A percentile compares a stretch with the other conserved stretches of the same genome.
These are phyloP conservation scores for Agrochola macilenta DNA, from an alignment of 2,888 invertebrate genomes.

Conservation along the genomic window DNA sequence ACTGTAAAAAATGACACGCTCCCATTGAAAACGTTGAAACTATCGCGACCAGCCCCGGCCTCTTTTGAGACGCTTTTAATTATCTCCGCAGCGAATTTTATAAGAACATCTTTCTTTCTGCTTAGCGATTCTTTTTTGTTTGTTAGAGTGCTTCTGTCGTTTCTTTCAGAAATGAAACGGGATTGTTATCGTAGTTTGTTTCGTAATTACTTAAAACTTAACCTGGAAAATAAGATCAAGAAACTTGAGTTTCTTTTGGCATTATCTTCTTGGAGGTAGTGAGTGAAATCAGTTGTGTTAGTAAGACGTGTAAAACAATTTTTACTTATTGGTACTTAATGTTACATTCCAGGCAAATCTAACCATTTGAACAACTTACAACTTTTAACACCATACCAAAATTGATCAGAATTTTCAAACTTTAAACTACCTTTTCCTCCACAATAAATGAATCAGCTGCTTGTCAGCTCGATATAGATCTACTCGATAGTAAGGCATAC, in stretches of 20 bases:
- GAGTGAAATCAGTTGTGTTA: not conserved
- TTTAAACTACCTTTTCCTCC: not conserved
- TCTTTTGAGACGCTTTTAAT: slow-evolving; percentile 60
- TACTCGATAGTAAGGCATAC: slow-evolving; percentile 17
- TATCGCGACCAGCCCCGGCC: slow-evolving; percentile 43
- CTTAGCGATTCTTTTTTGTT: slow-evolving; percentile 53
- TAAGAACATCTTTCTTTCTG: slow-evolving; percentile 54
- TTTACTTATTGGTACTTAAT: not conserved
- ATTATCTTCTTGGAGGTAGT: not conserved
- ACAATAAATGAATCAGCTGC: slow-evolving; percentile 43
- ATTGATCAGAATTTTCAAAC: slow-evolving; percentile 5
- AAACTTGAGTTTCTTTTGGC: slow-evolving; percentile 18
- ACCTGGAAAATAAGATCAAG: slow-evolving; percentile 27
- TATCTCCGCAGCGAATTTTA: slow-evolving; percentile 58
- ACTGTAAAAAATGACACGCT: slow-evolving; percentile 70
- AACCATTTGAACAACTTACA: not conserved
- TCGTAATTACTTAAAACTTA: slow-evolving; percentile 39
- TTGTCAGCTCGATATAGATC: slow-evolving; percentile 40
- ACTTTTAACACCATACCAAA: not conserved
- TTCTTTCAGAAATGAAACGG: slow-evolving; percentile 44
- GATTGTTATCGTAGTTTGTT: slow-evolving; percentile 44
- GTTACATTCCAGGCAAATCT: not conserved
- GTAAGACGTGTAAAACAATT: not conserved
- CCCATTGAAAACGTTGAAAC: slow-evolving; percentile 57
- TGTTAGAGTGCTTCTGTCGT: slow-evolving; percentile 51